A percentile compares a stretch with the other conserved stretches of the same genome.
Evolutionary conservation across 1,140 invertebrate genomes (phyloP).

Genomic region (Neodiprion pinetum): DNA sequence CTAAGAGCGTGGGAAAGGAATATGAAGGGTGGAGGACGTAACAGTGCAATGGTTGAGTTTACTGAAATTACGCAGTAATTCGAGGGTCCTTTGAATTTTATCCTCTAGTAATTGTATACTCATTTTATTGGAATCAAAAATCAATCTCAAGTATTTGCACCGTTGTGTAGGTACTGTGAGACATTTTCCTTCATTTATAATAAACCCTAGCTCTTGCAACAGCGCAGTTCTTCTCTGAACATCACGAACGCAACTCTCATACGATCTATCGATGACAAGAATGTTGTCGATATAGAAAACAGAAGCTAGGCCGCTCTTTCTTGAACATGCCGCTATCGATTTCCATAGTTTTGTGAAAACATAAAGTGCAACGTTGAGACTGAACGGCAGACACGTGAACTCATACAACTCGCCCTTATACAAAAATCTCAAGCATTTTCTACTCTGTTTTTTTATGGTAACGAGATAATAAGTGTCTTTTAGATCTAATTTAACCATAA

Average conservation of each 20-base stretch:
- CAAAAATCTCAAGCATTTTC: conserved; percentile 32
- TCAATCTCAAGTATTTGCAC: conserved; percentile 1
- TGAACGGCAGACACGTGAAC: conserved; percentile 38
- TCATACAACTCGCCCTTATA: conserved; percentile 29
- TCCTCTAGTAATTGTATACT: not conserved
- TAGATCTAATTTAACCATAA: conserved; percentile 26
- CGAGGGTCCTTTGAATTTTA: conserved; percentile 3
- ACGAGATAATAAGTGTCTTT: not conserved
- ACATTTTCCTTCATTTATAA: conserved; percentile 19
- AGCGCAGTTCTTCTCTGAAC: not conserved
- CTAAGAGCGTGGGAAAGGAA: too few relatives aligned
- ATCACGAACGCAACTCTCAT: not conserved
- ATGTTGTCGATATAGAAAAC: conserved; percentile 33
- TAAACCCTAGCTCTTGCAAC: conserved; percentile 12
- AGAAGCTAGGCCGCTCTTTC: conserved; percentile 24
- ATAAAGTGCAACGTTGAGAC: conserved; percentile 18
- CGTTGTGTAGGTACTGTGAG: not conserved
- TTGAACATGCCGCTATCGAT: conserved; percentile 25
- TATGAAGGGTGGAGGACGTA: too few relatives aligned
- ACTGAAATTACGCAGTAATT: conserved; percentile 18
- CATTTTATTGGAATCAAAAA: not conserved
- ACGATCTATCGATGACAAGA: conserved; percentile 9
- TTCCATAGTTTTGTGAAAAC: conserved; percentile 36
- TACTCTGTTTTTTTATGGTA: not conserved
- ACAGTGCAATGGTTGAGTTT: conserved; percentile 8